Evolutionary conservation across 2,797 vertebrate genomes (phyloP), one percentile per base, ranked within the genome.

Genomic region (Alca torda): DNA sequence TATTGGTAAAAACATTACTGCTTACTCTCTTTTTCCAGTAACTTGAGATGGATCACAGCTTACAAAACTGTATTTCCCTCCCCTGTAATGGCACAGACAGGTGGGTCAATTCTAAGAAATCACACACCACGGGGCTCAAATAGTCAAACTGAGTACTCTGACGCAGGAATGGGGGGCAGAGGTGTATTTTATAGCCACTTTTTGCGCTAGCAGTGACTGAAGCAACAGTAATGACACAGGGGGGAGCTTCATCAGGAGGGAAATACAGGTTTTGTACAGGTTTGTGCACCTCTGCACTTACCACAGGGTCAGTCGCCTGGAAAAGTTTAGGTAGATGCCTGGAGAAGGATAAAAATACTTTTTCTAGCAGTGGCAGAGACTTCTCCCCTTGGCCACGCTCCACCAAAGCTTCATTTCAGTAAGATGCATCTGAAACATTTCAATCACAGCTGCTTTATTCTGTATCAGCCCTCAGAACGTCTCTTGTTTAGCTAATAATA

Each of bases 121-220:
- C 23, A 30, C 39, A 79, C 76, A 21, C 25, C 26, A 46, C 1
- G 0, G 46, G 43, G 33, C 50, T 94, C 4, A 1, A 41, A 26
- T 0, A 17, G 13, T 14, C 63, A 31, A 15, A 24, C 6, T 1
- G 0, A 65, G 13, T 14, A 3, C 19, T 23, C 0, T 1, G 56
- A 26, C 33, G 25, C 15, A 17, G 39, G 20, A 12, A 16, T 1
- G 1, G 21, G 30, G 26, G 30, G 23, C 3, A 0, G 25, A 51
- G 16, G 5, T 41, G 3, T 33, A 16, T 76, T 45, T 84, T 75
- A 33, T 80, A 61, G 21, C 30, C 37, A 39, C 11, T 7, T 45
- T 89, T 41, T 80, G 68, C 26, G 81, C 13, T 33, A 53, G 64
- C 43, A 54, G 59, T 28, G 17, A 24, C 57, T 39, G 45, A 54